A percentile compares a stretch with the other conserved stretches of the same genome.
These are phyloP conservation scores for Leptopilina drosophilae DNA, from an alignment of 2,888 invertebrate genomes.

Conservation along the genomic window DNA sequence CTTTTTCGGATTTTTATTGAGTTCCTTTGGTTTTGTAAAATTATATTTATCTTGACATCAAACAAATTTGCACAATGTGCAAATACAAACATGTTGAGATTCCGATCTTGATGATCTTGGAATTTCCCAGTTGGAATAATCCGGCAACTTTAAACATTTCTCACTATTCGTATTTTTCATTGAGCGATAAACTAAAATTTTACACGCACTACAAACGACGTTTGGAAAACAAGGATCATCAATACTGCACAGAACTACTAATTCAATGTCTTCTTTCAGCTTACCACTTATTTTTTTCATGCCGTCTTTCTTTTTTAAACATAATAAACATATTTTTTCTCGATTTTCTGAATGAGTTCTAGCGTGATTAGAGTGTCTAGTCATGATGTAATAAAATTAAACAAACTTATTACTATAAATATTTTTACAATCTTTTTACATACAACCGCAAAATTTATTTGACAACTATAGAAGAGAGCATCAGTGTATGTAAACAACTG, in stretches of 20 bases:
- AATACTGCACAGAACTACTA: background rate
- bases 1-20: background rate
- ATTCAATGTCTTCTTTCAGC: background rate
- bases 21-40: background rate
- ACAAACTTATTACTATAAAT: no score
- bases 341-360: background rate
- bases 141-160: background rate
- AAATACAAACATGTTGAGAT: background rate
- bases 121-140: slow-evolving; percentile 4
- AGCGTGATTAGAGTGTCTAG: background rate
- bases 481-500: no score
- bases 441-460: no score
- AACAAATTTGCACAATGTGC: background rate
- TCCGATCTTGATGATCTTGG: slow-evolving; percentile 10
- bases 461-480: no score
- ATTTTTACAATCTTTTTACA: no score
- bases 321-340: background rate
- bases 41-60: slow-evolving; percentile 1
- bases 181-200: slow-evolving; percentile 1
- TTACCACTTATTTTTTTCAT: slow-evolving; percentile 1
- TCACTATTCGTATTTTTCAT: background rate
- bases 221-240: background rate
- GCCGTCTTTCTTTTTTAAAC: slow-evolving; percentile 15
- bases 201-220: slow-evolving; percentile 15
- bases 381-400: no score